phyloP scores from a whole-genome alignment of 2,797 vertebrate genomes.

The Spinibarbus caldwelli region DNA sequence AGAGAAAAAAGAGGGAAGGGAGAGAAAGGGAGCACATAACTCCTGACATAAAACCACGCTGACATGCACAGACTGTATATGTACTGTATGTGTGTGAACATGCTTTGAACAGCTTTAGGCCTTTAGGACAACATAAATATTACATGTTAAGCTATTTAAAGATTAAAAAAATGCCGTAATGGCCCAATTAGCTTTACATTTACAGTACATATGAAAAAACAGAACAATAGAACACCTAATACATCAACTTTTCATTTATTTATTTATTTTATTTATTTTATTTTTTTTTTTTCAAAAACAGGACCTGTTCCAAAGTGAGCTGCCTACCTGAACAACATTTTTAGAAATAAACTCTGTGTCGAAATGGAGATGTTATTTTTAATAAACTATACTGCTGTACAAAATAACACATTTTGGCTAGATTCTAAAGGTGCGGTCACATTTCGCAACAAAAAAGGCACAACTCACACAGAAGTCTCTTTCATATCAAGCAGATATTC shows the following conservation, averaged over 20 bases:
- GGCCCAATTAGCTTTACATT: neutral
- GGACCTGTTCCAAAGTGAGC: neutral
- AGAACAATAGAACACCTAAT: neutral
- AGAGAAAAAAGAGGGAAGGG: neutral
- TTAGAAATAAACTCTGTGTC: neutral
- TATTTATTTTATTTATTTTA: too few species aligned
- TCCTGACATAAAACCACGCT: constrained; percentile 19
- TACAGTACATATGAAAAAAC: neutral
- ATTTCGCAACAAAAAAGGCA: neutral
- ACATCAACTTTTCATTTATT: neutral
- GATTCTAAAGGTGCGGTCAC: neutral
- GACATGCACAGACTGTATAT: constrained; percentile 13
- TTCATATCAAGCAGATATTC: neutral
- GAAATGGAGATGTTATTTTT: neutral
- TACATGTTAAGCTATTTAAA: constrained; percentile 4
- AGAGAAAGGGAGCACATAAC: neutral
- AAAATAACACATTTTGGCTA: neutral
- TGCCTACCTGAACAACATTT: neutral
- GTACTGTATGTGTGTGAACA: neutral
- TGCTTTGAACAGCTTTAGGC: neutral
- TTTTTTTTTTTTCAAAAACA: neutral
- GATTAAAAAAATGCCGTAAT: neutral
- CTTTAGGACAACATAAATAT: neutral
- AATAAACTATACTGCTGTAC: neutral
- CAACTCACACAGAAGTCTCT: too few species aligned